A percentile compares a stretch with the other conserved stretches of the same genome.
Evolutionary conservation across 2,797 vertebrate species (phyloP).

Genomic region (Spheniscus humboldti): DNA sequence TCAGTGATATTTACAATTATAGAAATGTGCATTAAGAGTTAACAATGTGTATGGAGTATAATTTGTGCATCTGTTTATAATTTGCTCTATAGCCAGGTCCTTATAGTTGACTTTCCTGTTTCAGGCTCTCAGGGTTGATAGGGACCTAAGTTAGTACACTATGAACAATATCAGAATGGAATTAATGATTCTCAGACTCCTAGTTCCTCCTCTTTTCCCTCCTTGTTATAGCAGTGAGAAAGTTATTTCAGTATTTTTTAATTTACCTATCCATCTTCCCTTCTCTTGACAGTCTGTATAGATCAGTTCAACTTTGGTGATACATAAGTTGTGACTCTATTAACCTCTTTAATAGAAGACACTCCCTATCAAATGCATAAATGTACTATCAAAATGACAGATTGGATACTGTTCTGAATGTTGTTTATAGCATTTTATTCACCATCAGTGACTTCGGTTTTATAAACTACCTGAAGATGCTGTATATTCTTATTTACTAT

Average conservation of each 20-base stretch:
- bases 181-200: background rate
- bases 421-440: background rate
- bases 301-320: background rate
- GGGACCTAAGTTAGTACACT: background rate
- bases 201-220: background rate
- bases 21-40: background rate
- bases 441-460: background rate
- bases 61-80: background rate
- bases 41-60: background rate
- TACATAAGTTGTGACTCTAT: background rate
- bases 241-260: constrained; percentile 26
- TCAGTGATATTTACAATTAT: background rate
- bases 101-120: background rate
- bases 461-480: background rate
- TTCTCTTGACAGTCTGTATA: background rate
- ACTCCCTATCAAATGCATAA: background rate
- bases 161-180: background rate
- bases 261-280: background rate
- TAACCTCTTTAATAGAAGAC: background rate
- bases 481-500: background rate
- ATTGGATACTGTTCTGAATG: background rate
- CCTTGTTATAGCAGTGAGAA: background rate
- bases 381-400: background rate
- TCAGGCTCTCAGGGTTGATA: background rate
- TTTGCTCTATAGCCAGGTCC: background rate